Base-by-base conservation (phyloP, 2,113 vertebrate species). In the Aythya baeri region DNA sequence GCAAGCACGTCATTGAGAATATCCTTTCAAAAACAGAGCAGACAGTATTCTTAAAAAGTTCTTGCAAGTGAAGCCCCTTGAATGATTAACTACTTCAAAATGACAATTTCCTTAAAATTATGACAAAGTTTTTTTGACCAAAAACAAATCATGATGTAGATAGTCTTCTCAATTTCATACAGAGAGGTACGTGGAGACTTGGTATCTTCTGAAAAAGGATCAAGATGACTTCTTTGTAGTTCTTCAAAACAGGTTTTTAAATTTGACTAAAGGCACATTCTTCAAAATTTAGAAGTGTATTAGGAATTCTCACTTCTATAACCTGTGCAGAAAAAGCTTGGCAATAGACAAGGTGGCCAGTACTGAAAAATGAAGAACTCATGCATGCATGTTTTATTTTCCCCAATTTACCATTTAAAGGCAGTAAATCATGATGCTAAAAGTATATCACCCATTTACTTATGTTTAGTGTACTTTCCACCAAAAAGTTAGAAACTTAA, bases 1-100 rank as follows among this genome's bases (percentile, higher is more conserved):
- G 10, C 15, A 32, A 78, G 10, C 1, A 0, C 4, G 3, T 5
- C 18, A 31, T 8, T 61, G 44, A 49, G 61, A 27, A 27, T 10
- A 10, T 46, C 61, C 58, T 62, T 41, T 78, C 32, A 38, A n/a
- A 72, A 72, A 34, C 32, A 43, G 23, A 75, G 17, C 26, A 80
- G 21, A 3, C 31, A 67, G 5, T 11, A 4, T 23, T 34, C 21
- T 76, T 63, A 15, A 2, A 49, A 67, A 84, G 6, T 6, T 77
- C 73, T 80, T 67, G 21, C 25, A 84, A 50, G 34, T 25, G n/a
- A 87, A 83, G 4, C 2, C 25, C 17, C 44, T 41, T 77, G 41
- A 70, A 87, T 78, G 63, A 87, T 43, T 84, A 87, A 18, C 16
- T 23, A 38, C 74, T 55, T 50, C 41, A 82, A 78, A 57, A 84